Base-by-base conservation (phyloP, 2,113 vertebrate species). In the Bos indicus region DNA sequence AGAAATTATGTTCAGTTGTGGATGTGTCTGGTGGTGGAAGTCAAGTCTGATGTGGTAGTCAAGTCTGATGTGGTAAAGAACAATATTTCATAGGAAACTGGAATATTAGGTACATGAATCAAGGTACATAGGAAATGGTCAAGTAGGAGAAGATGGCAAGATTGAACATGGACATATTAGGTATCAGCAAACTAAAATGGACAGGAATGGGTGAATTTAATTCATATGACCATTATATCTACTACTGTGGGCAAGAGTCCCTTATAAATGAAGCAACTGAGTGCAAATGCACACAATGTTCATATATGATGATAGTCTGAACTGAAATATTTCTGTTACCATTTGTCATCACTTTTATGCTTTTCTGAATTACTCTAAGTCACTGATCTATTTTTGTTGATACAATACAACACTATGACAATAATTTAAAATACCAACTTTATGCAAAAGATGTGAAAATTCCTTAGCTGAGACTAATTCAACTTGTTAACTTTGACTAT, bases 281-380 rank as follows among this genome's bases (percentile, higher is more conserved):
- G 36, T 13, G 2, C 21, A 23, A n/a, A 74, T 23, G 19, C 21
- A 40, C 67, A 95, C 52, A 54, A 5, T 88, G 8, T 90, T 90
- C 46, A n/a, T 59, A 51, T 43, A 40, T 56, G 30, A n/a, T 83
- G 17, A 81, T 71, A 84, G 60, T 93, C 64, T 64, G 36, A 89
- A 78, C 71, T 87, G 26, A 96, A 46, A 77, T 26, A 52, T 85
- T 83, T 57, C 2, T 84, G 25, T 80, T 85, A 40, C 23, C 3
- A 9, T 86, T 67, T 17, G 19, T 92, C 6, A 87, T 96, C 36
- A 71, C 21, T 96, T 89, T 92, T 80, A 92, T 15, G 3, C 19
- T 87, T 77, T 77, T 94, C 81, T 97, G 83, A 96, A 43, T 88
- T 67, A 80, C 19, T 88, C 25, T 91, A 33, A 89, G 30, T 74